phyloP scores from a whole-genome alignment of 2,797 vertebrate species.

The Phataginus tetradactyla region DNA sequence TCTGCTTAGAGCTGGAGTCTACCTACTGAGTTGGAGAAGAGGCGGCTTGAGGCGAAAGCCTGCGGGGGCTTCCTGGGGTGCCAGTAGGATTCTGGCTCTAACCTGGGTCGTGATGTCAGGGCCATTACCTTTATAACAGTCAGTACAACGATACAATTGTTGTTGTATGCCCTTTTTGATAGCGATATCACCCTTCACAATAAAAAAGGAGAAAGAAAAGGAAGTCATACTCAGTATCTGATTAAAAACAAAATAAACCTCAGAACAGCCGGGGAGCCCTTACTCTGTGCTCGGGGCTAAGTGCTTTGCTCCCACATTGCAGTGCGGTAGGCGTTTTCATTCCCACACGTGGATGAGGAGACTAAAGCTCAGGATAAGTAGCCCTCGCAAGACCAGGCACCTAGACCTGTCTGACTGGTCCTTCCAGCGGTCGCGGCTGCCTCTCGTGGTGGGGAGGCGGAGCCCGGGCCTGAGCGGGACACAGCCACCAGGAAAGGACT shows the following conservation, averaged over 20 bases:
- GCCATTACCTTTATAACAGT: not conserved
- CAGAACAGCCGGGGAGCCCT: not conserved
- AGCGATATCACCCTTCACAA: not conserved
- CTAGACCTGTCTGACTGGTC: no score
- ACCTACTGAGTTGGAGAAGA: not conserved
- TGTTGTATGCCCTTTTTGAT: not conserved
- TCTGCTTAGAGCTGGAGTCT: not conserved
- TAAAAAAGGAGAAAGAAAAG: not conserved
- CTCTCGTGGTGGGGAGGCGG: not conserved
- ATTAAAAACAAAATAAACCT: not conserved
- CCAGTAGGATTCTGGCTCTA: not conserved
- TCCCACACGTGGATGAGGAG: not conserved
- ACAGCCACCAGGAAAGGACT: not conserved
- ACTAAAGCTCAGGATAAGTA: rapidly evolving
- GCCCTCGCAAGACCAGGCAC: rapidly evolving
- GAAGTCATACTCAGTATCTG: not conserved
- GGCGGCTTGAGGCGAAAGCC: not conserved
- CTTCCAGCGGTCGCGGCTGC: not conserved
- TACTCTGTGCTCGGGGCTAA: not conserved
- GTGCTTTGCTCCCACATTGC: not conserved
- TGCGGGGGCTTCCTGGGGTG: not conserved
- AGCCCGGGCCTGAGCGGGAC: not conserved
- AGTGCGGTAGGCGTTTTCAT: not conserved
- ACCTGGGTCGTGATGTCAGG: not conserved
- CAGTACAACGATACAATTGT: not conserved